These are phyloP conservation scores for Slavum lentiscoides DNA, from an alignment of 2,888 invertebrate species.

Conservation along the genomic window DNA sequence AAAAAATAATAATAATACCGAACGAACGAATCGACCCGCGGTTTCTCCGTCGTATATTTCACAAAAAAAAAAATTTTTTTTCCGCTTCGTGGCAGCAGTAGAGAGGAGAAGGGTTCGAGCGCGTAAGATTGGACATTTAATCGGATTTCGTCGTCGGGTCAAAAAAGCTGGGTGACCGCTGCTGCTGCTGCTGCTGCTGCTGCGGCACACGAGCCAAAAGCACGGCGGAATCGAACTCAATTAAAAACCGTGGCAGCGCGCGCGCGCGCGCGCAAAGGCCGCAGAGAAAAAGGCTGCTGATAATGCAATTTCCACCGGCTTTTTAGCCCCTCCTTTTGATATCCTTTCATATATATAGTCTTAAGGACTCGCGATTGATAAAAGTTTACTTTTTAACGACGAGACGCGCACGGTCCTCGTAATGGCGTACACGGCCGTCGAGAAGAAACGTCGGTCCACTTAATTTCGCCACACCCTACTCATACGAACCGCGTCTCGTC, in stretches of 20 bases:
- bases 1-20: neutral
- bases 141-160: constrained; percentile 23
- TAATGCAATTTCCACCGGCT: constrained; percentile 39
- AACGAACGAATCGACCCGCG: constrained; percentile 12
- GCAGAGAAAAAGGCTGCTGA: neutral
- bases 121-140: constrained; percentile 38
- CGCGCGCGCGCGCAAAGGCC: neutral
- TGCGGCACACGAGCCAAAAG: too few species aligned
- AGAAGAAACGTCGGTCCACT: constrained; percentile 31
- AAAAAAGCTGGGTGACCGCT: constrained; percentile 39
- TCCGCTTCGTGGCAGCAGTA: too few species aligned
- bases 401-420: neutral
- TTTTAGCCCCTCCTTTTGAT: constrained; percentile 29
- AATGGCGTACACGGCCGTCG: neutral
- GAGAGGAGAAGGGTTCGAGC: too few species aligned
- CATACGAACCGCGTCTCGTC: neutral
- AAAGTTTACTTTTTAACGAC: constrained; percentile 41
- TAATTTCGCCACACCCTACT: constrained; percentile 1
- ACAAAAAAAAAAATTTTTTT: too few species aligned
- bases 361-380: constrained; percentile 11
- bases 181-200: neutral
- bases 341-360: constrained; percentile 7
- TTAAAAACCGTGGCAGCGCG: constrained; percentile 23
- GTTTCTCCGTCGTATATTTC: neutral
- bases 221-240: constrained; percentile 34